Base-by-base conservation (phyloP, 2,113 vertebrate genomes). In the Rhipidura dahli region DNA sequence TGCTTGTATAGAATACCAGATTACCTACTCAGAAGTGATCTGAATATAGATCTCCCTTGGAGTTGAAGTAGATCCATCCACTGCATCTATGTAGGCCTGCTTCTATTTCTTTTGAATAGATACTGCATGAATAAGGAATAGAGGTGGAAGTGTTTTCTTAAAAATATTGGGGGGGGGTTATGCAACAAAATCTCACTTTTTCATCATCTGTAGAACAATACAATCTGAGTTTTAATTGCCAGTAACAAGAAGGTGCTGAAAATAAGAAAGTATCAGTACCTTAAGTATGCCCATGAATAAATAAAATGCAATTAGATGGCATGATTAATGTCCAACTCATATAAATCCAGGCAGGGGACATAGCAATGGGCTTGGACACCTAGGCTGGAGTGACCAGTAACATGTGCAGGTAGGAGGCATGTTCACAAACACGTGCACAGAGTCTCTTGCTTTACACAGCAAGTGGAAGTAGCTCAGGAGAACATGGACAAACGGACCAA, bases 1-100 rank as follows among this genome's bases (percentile, higher is more conserved):
- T 86, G 85, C 88, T 90, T 70, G 90, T 81, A 73, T 12, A 61
- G 94, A 97, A 97, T 94, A 79, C 80, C 71, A 93, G 90, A 96
- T 93, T 70, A 94, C 71, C 95, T 83, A 47, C 79, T 90, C 90
- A 33, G 71, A 89, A 89, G 73, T 94, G 89, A 86, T 95, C 81
- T 69, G 91, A 95, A 91, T 96, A 69, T 45, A 91, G 91, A 96
- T 87, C 81, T 93, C 72, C 42, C 49, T 60, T 22, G 84, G 51
- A 94, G 50, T 0, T 69, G 64, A 83, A 77, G 79, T 50, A 73
- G 75, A 85, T 72, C 61, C 78, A 85, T 82, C 26, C 50, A 35
- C 61, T 61, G 53, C 61, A 85, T 49, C 73, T 44, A 2, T 12
- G 24, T 19, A 57, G 69, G 80, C 64, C 56, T 30, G 33, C 39